Conservation (phyloP, 2,113 vertebrate genomes). For the Megaceryle maxima region DNA sequence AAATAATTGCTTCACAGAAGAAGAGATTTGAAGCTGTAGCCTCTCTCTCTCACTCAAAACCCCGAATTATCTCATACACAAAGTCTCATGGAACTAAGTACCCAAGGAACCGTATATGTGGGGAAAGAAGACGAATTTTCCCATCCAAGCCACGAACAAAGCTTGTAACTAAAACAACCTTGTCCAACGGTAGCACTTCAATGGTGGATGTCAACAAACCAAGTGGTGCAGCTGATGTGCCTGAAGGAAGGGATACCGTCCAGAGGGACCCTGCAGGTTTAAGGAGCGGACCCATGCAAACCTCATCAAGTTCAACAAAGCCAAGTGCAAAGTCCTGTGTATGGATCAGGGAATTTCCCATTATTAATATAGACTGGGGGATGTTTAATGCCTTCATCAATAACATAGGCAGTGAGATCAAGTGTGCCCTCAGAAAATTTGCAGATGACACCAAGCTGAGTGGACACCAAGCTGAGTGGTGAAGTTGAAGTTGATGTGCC, state of each 20-base stretch:
- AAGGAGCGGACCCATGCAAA: not conserved
- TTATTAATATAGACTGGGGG: too few species aligned
- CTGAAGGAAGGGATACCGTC: not conserved
- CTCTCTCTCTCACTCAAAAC: not conserved
- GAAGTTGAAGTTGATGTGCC: too few species aligned
- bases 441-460: too few species aligned
- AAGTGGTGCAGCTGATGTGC: not conserved
- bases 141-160: not conserved
- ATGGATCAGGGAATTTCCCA: not conserved
- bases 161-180: not conserved
- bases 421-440: too few species aligned
- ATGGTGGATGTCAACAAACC: not conserved
- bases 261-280: not conserved
- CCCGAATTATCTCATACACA: not conserved
- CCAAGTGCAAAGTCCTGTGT: not conserved
- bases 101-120: not conserved
- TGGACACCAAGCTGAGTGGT: too few species aligned
- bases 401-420: too few species aligned
- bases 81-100: not conserved
- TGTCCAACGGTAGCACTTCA: not conserved
- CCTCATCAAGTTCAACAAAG: not conserved
- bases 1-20: not conserved
- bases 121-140: not conserved
- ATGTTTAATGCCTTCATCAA: not conserved
- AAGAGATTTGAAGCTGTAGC: not conserved